Evolutionary conservation across 2,888 invertebrate genomes (phyloP).

Genomic region (Chorisops tibialis): DNA sequence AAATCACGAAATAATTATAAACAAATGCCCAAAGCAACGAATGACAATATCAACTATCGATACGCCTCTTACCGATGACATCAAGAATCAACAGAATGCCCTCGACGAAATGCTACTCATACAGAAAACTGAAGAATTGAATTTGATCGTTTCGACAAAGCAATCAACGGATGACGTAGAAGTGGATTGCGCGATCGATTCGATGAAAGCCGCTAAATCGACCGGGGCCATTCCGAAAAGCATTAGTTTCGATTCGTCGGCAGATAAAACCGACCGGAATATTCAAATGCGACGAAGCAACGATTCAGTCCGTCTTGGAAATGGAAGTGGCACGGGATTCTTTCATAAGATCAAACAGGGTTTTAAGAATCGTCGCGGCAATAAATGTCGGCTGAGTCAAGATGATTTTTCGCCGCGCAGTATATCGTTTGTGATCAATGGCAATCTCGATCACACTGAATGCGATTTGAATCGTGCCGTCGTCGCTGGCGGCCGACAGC

Average conservation of each 20-base stretch:
- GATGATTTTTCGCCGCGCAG: conserved; percentile 40
- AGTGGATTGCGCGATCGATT: neutral
- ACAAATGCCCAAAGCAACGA: conserved; percentile 36
- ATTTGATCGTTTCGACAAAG: conserved; percentile 35
- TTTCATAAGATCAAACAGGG: conserved; percentile 71
- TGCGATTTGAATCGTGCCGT: conserved; percentile 20
- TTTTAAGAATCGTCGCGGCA: conserved; percentile 62
- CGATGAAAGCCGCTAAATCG: conserved; percentile 56
- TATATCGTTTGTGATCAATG: conserved; percentile 43
- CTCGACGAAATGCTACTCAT: conserved; percentile 42
- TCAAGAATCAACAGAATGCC: conserved; percentile 37
- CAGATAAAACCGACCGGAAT: conserved; percentile 66
- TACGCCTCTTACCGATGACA: conserved; percentile 41
- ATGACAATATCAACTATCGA: conserved; percentile 36
- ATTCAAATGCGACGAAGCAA: conserved; percentile 53
- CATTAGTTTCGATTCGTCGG: conserved; percentile 86
- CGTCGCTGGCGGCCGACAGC: conserved; percentile 4
- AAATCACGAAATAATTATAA: conserved; percentile 49
- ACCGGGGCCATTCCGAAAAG: conserved; percentile 89
- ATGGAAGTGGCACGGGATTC: conserved; percentile 65
- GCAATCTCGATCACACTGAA: conserved; percentile 29
- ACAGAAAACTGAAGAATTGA: conserved; percentile 44
- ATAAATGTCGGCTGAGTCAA: conserved; percentile 41
- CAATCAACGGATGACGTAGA: neutral
- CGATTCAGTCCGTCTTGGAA: conserved; percentile 46